Base-by-base conservation (phyloP, 2,113 vertebrate genomes). In the Corynorhinus townsendii region DNA sequence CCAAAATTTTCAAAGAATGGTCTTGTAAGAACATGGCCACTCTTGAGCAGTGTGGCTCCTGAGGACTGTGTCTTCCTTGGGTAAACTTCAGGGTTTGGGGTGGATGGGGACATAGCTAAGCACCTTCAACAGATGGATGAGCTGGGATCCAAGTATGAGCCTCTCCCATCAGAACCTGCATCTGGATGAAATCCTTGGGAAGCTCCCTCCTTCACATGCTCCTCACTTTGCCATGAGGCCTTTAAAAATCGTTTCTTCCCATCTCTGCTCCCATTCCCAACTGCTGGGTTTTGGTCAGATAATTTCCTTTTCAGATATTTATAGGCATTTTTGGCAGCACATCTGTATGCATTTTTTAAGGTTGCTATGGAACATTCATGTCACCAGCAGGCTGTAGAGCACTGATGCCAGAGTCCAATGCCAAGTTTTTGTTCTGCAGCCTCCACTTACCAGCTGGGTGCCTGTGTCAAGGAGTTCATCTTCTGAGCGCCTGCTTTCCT, bases 381-480 rank as follows among this genome's bases (percentile, higher is more conserved):
- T 45, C 14, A 15, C 35, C 59, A 12, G 43, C n/a, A 33, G 73
- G 24, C 33, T 7, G 11, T 38, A 9, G n/a, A 16, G 35, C 12
- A 0, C 2, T 19, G 69, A 8, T n/a, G 20, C 5, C 68, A 1
- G 17, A 45, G 33, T 20, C 38, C 20, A 0, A 10, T 4, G 75
- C 35, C 5, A 38, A 12, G 14, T 56, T 43, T 40, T 64, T 26
- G 38, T 33, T 43, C 64, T 43, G 14, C 38, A 54, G 28, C 62
- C 28, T 26, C 62, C 35, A 30, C 35, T 54, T 0, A 7, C 35
- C 28, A 19, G 35, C 64, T 24, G 3, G 28, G 38, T 49, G 33
- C 43, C 43, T 2, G 19, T n/a, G 47, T 38, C 62, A n/a, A 24
- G 62, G 62, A 16, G 35, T 16, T 40, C 24, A 30, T 11, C 33